Base-by-base conservation (phyloP, 2,888 invertebrate species). In the Iphiclides podalirius region DNA sequence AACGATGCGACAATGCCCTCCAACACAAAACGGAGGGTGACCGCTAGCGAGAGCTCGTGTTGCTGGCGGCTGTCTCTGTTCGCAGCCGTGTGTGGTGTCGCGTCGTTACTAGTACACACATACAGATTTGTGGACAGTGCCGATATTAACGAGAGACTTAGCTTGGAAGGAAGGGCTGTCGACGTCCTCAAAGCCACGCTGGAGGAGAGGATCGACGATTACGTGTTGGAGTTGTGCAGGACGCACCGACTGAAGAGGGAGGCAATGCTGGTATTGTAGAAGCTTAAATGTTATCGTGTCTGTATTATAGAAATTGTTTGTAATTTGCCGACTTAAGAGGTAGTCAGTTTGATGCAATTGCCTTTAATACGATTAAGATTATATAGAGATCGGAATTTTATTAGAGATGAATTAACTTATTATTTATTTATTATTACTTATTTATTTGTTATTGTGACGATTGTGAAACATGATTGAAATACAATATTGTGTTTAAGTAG, bases 221-320 rank as follows among this genome's bases (percentile, higher is more conserved):
- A 79, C 54, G 55, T 85, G 13, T 60, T 64, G 37, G 68, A 67
- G 53, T 63, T 73, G 1, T 66, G 63, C 20, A 58, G 63, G 11
- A 58, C 68, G 17, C 68, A 67, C 50, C 71, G 84, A 43, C 14
- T 64, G 39, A 86, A 75, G 62, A 72, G 87, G 50, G 86, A 82
- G 64, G 87, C 88, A 7, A 83, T 85, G 84, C 58, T 87, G 67
- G 87, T 88, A 67, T 72, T 78, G 59, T 14, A n/a, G n/a, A 42
- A 13, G 28, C 39, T 11, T 7, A 23, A 23, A 20, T 39, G 8
- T 45, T 45, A 28, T 20, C n/a, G n/a, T n/a, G n/a, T n/a, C n/a
- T n/a, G n/a, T n/a, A n/a, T n/a, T n/a, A n/a, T n/a, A n/a, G n/a
- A n/a, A n/a, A n/a, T n/a, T n/a, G n/a, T n/a, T n/a, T n/a, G n/a